phyloP scores from a whole-genome alignment of 53 echinoderm and acorn worm genomes.

The Astropecten irregularis region DNA sequence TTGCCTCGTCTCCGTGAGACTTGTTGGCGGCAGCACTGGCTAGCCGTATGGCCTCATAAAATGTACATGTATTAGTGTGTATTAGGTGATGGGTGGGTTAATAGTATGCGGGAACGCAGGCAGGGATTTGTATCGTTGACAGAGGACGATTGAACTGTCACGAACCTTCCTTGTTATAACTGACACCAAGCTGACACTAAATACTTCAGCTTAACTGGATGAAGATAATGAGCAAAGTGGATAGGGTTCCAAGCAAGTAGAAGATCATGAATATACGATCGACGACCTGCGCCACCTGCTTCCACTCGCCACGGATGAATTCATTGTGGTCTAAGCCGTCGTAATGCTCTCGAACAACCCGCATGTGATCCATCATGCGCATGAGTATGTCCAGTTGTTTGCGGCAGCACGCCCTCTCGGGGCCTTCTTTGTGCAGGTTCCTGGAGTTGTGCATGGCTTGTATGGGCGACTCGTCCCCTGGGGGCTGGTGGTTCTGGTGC shows the following conservation, averaged over 20 bases:
- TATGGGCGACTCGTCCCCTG: slow-evolving; percentile 65
- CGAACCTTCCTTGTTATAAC: too few relatives aligned
- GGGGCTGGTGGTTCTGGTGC: slow-evolving; percentile 40
- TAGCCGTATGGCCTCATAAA: too few relatives aligned
- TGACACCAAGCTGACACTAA: too few relatives aligned
- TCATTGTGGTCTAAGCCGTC: slow-evolving; percentile 76
- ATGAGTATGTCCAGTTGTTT: slow-evolving; percentile 67
- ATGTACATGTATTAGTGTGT: too few relatives aligned
- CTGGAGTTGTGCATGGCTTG: slow-evolving; percentile 60
- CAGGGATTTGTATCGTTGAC: too few relatives aligned
- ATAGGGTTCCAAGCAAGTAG: slow-evolving; percentile 75
- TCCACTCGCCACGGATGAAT: slow-evolving; percentile 81
- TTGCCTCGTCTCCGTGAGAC: too few relatives aligned
- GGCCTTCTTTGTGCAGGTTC: slow-evolving; percentile 24
- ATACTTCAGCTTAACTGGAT: slow-evolving; percentile 29
- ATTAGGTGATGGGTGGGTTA: too few relatives aligned
- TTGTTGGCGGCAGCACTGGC: too few relatives aligned
- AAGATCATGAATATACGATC: slow-evolving; percentile 93
- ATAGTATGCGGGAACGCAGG: too few relatives aligned
- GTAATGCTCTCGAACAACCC: slow-evolving; percentile 73
- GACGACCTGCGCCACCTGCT: slow-evolving; percentile 83
- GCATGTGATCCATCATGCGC: slow-evolving; percentile 70
- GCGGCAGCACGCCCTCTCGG: slow-evolving; percentile 59
- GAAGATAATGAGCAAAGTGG: slow-evolving; percentile 80
- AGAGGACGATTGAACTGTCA: too few relatives aligned